Evolutionary conservation across 2,113 vertebrate genomes (phyloP).

Genomic region (Protomyctophum bolini): DNA sequence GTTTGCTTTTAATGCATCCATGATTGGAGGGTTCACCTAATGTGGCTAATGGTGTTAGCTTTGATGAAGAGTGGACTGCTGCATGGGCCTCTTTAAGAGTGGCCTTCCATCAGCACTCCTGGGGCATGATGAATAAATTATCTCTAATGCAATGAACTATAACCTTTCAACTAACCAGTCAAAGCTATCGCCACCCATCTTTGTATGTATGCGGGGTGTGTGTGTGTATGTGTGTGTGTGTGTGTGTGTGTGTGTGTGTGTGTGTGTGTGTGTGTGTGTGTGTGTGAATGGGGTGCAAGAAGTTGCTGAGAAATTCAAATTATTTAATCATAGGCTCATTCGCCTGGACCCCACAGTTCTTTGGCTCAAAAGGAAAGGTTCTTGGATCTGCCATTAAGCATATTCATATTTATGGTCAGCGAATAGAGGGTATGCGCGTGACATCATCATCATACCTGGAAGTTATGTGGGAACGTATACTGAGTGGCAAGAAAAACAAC

Average conservation of each 20-base stretch:
- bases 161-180: slow-evolving; percentile 26
- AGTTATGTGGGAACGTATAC: too few relatives aligned
- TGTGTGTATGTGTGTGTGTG: slow-evolving; percentile 2
- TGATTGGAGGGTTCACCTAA: slow-evolving; percentile 10
- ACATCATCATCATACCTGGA: too few relatives aligned
- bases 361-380: slow-evolving; percentile 1
- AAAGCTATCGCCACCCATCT: slow-evolving; percentile 18
- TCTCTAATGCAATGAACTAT: slow-evolving; percentile 52
- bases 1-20: slow-evolving; percentile 28
- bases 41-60: slow-evolving; percentile 32
- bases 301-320: slow-evolving; percentile 48
- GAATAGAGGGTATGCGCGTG: too few relatives aligned
- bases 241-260: slow-evolving; percentile 24
- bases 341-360: slow-evolving; percentile 11
- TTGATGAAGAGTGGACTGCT: slow-evolving; percentile 28
- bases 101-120: not conserved
- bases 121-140: slow-evolving; percentile 63
- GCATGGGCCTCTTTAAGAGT: slow-evolving; percentile 19
- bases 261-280: slow-evolving; percentile 37
- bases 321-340: slow-evolving; percentile 43
- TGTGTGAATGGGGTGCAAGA: too few relatives aligned
- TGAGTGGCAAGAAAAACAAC: too few relatives aligned
- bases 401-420: too few relatives aligned
- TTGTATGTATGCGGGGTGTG: not conserved
- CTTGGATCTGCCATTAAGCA: too few relatives aligned